Base-by-base conservation (phyloP, 2,113 vertebrate genomes). In the Oenanthe melanoleuca region DNA sequence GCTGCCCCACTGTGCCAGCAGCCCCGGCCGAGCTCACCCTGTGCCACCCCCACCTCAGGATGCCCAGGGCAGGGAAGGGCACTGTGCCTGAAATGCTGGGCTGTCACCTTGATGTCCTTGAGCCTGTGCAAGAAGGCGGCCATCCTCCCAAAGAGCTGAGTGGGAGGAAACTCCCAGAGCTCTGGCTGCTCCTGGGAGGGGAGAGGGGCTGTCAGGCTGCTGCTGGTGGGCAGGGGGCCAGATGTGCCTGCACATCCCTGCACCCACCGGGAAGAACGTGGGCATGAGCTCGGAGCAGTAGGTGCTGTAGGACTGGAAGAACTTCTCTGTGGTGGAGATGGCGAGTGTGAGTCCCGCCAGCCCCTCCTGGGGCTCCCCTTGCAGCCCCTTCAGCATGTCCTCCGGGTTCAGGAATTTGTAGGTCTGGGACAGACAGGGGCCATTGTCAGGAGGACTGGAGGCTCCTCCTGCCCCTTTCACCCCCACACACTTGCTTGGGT, bases 371-470 rank as follows among this genome's bases (percentile, higher is more conserved):
- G 97, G 95, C 6, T 98, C 98, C 1, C 97, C 97, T 52, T 98
- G 96, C 87, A 99, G 61, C 20, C 98, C 97, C 24, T 97, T 98
- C 95, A 99, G 94, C 92, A 99, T 88, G 2, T 98, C 97, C 2
- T 98, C 96, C 0, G 98, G 97, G 79, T 74, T 88, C 97, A 99
- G 97, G 96, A 96, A 98, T 19, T 42, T 87, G 6, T 96, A 93
- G 1, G 98, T 98, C 98, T 99, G 50, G 63, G 64, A 4, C 37
- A 63, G 34, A 61, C 31, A 47, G 53, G 13, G 57, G 14, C 42
- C 0, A 0, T 19, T 2, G 11, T 73, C 92, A 80, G 66, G 22
- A 63, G 37, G 52, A 29, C 1, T 14, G 34, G 23, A 24, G 47
- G 26, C 24, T 78, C 24, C 72, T 50, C 24, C 52, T 80, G 52